Evolutionary conservation across 2,888 invertebrate genomes (phyloP).

Genomic region (Agrotis puta): DNA sequence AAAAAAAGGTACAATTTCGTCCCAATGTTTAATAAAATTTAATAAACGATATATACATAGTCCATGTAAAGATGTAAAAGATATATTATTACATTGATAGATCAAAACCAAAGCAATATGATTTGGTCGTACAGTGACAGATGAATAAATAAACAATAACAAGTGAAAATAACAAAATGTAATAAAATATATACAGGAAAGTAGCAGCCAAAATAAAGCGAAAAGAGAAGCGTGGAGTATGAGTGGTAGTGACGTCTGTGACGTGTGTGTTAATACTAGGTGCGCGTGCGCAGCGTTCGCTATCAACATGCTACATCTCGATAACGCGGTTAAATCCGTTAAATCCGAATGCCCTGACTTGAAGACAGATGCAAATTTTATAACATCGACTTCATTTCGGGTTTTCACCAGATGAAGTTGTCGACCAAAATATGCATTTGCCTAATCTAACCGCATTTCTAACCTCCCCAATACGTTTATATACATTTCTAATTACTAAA

Average conservation of each 20-base stretch:
- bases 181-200: constrained; percentile 79
- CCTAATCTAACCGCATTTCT: constrained; percentile 59
- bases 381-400: constrained; percentile 26
- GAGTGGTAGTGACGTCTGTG: constrained; percentile 72
- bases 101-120: constrained; percentile 77
- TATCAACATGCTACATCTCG: constrained; percentile 73
- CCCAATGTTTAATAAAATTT: constrained; percentile 21
- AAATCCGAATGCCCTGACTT: constrained; percentile 68
- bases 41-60: constrained; percentile 31
- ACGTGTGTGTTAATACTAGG: constrained; percentile 74
- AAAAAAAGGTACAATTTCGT: constrained; percentile 23
- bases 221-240: constrained; percentile 78
- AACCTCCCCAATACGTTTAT: constrained; percentile 73
- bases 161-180: constrained; percentile 66
- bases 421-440: constrained; percentile 70
- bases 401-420: constrained; percentile 40
- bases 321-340: constrained; percentile 71
- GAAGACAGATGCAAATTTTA: constrained; percentile 69
- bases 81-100: constrained; percentile 25
- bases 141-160: constrained; percentile 61
- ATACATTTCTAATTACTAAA: constrained; percentile 22
- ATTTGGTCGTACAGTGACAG: constrained; percentile 74
- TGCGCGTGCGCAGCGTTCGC: constrained; percentile 73
- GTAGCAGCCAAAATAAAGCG: constrained; percentile 79
- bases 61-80: constrained; percentile 35